A percentile compares a stretch with the other conserved stretches of the same genome.
These are phyloP conservation scores for Tiphia femorata DNA, from an alignment of 2,888 invertebrate species.

Conservation along the genomic window DNA sequence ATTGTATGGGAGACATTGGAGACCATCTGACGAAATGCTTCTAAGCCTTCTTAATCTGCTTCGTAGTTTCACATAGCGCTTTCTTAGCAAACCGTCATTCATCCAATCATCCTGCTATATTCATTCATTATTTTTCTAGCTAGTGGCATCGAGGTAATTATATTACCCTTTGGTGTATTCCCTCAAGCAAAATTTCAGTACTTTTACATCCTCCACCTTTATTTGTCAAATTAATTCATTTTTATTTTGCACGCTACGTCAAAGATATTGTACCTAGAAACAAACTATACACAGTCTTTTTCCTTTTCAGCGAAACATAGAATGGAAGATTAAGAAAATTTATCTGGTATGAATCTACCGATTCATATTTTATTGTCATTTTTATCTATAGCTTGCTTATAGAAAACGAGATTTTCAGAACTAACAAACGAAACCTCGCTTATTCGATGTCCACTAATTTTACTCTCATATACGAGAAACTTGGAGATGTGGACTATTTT, in stretches of 20 bases:
- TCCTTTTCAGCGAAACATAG: constrained; percentile 52
- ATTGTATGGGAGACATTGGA: constrained; percentile 67
- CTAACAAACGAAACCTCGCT: neutral
- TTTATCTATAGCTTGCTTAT: constrained; percentile 30
- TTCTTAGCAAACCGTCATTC: constrained; percentile 59
- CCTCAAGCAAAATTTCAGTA: too few species aligned
- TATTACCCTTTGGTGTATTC: constrained; percentile 37
- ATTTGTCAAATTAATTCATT: too few species aligned
- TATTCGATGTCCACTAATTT: too few species aligned
- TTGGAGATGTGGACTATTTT: too few species aligned
- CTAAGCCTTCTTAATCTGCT: constrained; percentile 63
- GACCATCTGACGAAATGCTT: constrained; percentile 64
- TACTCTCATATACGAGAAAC: too few species aligned
- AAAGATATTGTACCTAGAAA: constrained; percentile 31
- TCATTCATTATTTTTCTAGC: constrained; percentile 61
- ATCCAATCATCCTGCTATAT: constrained; percentile 62
- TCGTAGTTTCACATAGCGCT: constrained; percentile 67
- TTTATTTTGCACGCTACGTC: neutral
- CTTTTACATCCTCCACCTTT: neutral
- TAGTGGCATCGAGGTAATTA: constrained; percentile 66
- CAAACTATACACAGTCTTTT: constrained; percentile 29
- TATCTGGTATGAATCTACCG: constrained; percentile 41
- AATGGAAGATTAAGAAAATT: constrained; percentile 39
- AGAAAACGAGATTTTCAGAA: too few species aligned
- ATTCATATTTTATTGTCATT: constrained; percentile 5